Conservation (phyloP, 2,797 vertebrate species). For the Neomorphus geoffroyi region DNA sequence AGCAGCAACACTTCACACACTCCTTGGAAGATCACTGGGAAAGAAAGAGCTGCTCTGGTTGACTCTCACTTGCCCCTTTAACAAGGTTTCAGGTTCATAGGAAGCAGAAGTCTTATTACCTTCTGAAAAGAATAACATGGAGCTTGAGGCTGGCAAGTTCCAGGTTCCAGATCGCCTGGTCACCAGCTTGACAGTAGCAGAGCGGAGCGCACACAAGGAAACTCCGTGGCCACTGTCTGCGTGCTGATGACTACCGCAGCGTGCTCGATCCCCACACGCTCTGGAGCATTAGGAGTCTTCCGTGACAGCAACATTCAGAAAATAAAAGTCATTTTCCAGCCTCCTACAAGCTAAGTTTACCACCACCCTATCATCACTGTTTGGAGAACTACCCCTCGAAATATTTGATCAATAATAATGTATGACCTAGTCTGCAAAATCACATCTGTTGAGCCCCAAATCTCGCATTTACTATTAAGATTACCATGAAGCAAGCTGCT, state of each 20-base stretch:
- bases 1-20: neutral
- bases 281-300: neutral
- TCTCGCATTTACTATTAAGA: neutral
- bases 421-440: neutral
- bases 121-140: neutral
- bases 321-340: neutral
- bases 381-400: neutral
- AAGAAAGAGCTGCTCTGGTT: neutral
- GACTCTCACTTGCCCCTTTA: neutral
- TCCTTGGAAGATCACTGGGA: neutral
- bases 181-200: neutral
- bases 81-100: neutral
- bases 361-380: fast-evolving
- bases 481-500: neutral
- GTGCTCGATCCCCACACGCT: fast-evolving
- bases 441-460: neutral
- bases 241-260: fast-evolving
- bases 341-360: neutral
- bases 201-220: neutral
- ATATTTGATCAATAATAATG: neutral
- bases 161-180: neutral
- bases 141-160: neutral
- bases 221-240: neutral
- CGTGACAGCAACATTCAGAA: neutral
- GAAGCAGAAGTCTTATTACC: neutral